These are phyloP conservation scores for Pararge aegeria DNA, from an alignment of 1,140 invertebrate species.

Conservation along the genomic window DNA sequence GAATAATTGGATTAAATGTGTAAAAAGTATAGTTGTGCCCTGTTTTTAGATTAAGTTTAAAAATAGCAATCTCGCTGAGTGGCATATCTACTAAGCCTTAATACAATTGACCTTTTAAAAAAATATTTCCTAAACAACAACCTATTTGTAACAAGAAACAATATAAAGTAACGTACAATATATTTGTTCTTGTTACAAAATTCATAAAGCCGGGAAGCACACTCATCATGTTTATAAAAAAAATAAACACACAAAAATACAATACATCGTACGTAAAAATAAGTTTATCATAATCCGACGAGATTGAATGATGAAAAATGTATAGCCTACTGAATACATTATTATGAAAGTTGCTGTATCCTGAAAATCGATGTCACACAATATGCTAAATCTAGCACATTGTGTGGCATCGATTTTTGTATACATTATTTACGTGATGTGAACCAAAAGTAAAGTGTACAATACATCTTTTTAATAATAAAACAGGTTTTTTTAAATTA, in stretches of 20 bases:
- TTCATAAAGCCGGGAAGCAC: neutral
- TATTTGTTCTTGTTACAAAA: neutral
- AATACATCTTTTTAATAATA: neutral
- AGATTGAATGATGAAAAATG: conserved; percentile 63
- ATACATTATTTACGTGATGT: neutral
- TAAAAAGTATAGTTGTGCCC: neutral
- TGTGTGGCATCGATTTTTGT: neutral
- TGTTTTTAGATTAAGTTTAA: neutral
- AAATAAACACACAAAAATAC: neutral
- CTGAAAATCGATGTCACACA: too few relatives aligned
- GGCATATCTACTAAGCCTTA: conserved; percentile 3
- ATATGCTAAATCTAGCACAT: neutral
- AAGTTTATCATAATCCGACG: conserved; percentile 38
- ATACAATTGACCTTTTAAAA: conserved; percentile 2
- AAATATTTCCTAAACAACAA: too few relatives aligned
- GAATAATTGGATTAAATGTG: conserved; percentile 26
- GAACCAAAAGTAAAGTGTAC: neutral
- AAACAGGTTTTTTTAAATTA: too few relatives aligned
- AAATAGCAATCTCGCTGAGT: neutral
- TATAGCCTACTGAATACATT: conserved; percentile 50
- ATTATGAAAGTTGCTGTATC: conserved; percentile 33
- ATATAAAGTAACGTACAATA: too few relatives aligned
- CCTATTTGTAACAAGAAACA: too few relatives aligned
- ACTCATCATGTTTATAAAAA: neutral
- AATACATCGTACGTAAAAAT: neutral